Base-by-base conservation (phyloP, 2,888 invertebrate genomes). In the Callinectes sapidus region DNA sequence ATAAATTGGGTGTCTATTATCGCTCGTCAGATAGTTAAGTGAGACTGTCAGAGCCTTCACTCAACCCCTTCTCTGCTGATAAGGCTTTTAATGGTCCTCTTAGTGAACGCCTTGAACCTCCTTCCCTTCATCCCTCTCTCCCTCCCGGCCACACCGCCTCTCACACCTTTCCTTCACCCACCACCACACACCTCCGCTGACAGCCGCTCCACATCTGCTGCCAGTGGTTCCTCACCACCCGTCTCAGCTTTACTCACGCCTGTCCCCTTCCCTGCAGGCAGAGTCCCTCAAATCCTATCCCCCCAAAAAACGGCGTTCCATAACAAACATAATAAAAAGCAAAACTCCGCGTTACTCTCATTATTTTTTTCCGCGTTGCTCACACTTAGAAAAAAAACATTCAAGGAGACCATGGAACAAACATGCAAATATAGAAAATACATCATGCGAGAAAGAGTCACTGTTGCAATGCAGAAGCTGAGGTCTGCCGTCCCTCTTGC, bases 31-130 rank as follows among this genome's bases (percentile, higher is more conserved):
- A 86, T 86, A 39, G 61, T 90, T 86, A 86, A 90, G 90, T 90
- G 90, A 90, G 90, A 42, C 90, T 86, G 90, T 90, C 90, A 90
- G 90, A 90, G 61, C 61, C 90, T 86, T 85, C 86, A 61, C 86
- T 90, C 90, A 86, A n/a, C 85, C 86, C 39, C 90, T 61, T 61
- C 71, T n/a, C 42, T 35, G 42, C 86, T 90, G 90, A 90, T 90
- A 90, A 90, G 86, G 71, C 39, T 61, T 32, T 54, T 61, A 86
- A 86, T 61, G 61, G 54, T 39, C 90, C 77, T 61, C 55, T 90
- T 90, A 90, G 55, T 39, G 86, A 32, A 86, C 55, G 28, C 89
- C 81, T 81, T 16, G 18, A 13, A 81, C 81, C 35, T 81, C 81
- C 32, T 16, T n/a, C 81, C 81, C 71, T 77, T 32, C 71, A 28